phyloP scores from a whole-genome alignment of 1,140 invertebrate species.

The Drosophila ananassae region DNA sequence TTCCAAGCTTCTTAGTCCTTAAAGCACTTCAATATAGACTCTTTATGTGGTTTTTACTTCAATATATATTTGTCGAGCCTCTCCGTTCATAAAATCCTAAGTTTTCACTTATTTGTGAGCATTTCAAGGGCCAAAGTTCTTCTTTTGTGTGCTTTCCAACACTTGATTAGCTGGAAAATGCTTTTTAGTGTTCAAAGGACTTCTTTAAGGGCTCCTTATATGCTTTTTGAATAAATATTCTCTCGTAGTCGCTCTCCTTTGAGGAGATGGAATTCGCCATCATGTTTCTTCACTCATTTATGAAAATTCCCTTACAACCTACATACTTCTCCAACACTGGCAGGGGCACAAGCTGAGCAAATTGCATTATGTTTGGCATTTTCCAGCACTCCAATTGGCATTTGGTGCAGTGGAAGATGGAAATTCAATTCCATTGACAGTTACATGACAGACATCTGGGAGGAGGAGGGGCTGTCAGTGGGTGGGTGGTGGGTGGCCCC shows the following conservation, averaged over 20 bases:
- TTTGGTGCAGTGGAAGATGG: conserved; percentile 5
- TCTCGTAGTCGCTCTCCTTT: background rate
- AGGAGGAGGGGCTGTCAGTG: background rate
- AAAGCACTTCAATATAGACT: no score
- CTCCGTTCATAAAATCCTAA: no score
- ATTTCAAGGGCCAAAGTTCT: background rate
- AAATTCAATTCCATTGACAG: conserved; percentile 30
- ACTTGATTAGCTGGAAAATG: conserved; percentile 18
- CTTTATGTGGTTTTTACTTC: no score
- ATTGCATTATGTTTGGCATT: conserved; percentile 30
- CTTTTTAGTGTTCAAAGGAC: no score
- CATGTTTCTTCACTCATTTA: background rate
- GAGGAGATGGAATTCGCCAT: background rate
- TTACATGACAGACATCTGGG: conserved; percentile 8
- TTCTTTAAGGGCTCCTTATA: no score
- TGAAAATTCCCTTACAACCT: conserved; percentile 3
- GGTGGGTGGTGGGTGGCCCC: background rate
- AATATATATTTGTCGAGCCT: no score
- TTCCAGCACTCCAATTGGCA: conserved; percentile 22
- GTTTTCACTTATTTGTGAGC: no score
- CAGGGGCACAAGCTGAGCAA: conserved; percentile 9
- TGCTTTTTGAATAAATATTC: no score
- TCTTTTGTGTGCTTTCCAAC: background rate
- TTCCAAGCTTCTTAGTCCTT: no score
- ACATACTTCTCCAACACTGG: conserved; percentile 13